Evolutionary conservation across 2,797 vertebrate species (phyloP), one percentile per base, ranked within the genome.

Genomic region (Ctenochaetus hawaiiensis): DNA sequence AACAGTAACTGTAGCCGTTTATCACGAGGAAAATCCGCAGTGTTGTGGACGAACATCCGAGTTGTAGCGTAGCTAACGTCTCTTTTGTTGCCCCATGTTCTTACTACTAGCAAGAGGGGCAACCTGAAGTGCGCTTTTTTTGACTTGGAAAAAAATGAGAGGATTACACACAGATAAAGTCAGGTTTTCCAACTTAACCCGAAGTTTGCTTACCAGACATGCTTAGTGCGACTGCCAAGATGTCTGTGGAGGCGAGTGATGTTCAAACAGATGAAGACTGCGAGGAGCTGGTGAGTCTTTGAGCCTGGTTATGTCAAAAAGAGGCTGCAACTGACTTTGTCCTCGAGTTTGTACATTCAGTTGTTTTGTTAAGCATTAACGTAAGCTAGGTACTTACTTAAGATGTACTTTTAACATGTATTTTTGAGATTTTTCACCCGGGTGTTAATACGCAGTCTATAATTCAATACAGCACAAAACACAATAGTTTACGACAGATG

Each of bases 241-340:
- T 95, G 94, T 96, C 94, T 75, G 17, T 89, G 67, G 91, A 91
- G 58, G 86, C 86, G 44, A 94, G 89, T 78, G 94, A 95, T 67
- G 80, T 91, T 44, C 92, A 85, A 4, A 94, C 94, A 0, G 95
- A 96, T 47, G 95, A 95, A 53, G 95, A 96, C 72, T 90, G 83
- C 5, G 95, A 95, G 37, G 93, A 94, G 78, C 75, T 93, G 92
- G 95, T 96, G 85, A 94, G 94, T 86, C 39, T 3, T 56, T 10
- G 8, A 37, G 20, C 34, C 52, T 12, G 13, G 14, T 49, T 18
- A 5, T 45, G 18, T 62, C 20, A 37, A 34, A 0, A 11, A 1
- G 39, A 41, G 39, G 10, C 39, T 8, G 44, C 20, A 26, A 1
- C 57, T 23, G 53, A 57, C 23, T 56, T 13, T 43, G 8, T 37